Conservation (phyloP, 1,140 invertebrate species). For the Hyphantria cunea region DNA sequence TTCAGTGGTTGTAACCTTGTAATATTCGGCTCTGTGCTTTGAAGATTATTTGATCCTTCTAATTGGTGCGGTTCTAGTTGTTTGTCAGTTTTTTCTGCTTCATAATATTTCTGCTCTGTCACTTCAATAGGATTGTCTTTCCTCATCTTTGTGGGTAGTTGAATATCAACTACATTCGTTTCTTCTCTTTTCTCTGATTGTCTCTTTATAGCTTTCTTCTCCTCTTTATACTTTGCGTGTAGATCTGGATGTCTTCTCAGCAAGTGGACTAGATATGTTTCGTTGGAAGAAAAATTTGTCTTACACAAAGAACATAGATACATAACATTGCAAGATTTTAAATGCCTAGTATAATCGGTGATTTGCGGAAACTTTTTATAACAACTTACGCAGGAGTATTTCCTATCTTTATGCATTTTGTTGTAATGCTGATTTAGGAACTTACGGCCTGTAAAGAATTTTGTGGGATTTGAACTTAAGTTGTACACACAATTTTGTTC, state of each 20-base stretch:
- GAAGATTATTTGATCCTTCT: too few species aligned
- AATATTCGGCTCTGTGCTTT: too few species aligned
- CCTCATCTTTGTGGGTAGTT: too few species aligned
- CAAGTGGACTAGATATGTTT: constrained; percentile 57
- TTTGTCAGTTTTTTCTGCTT: too few species aligned
- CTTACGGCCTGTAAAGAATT: constrained; percentile 57
- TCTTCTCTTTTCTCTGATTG: constrained; percentile 22
- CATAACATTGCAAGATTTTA: constrained; percentile 46
- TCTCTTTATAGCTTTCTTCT: constrained; percentile 48
- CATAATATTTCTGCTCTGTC: too few species aligned
- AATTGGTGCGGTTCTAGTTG: too few species aligned
- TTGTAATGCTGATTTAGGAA: constrained; percentile 64
- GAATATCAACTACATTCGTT: background rate
- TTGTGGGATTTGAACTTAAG: constrained; percentile 32
- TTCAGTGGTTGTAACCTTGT: too few species aligned
- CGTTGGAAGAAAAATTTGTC: constrained; percentile 50
- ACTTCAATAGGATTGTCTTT: too few species aligned
- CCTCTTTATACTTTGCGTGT: constrained; percentile 59
- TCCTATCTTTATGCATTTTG: constrained; percentile 57
- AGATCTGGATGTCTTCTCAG: constrained; percentile 56
- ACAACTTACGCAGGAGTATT: constrained; percentile 42
- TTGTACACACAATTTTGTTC: constrained; percentile 44
- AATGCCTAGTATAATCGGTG: constrained; percentile 43
- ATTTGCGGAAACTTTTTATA: constrained; percentile 37
- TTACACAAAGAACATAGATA: constrained; percentile 54